Percentiles rank a stretch among this genome's conserved stretches.
Conservation (phyloP, 2,797 vertebrate species). For the Rhodeus uyekii region DNA sequence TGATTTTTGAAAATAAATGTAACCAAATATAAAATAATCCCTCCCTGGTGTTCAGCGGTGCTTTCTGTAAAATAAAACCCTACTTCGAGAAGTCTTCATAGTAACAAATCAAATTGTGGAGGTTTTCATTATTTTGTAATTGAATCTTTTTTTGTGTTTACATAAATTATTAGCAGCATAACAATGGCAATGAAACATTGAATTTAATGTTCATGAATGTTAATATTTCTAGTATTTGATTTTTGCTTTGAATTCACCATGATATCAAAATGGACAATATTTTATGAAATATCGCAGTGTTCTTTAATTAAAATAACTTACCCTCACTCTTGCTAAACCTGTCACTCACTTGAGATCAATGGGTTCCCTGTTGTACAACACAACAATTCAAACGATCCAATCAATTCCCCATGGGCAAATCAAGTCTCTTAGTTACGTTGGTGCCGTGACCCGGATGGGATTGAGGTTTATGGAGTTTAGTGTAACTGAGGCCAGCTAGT, state of each 20-base stretch:
- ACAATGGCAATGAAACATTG: neutral
- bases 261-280: neutral
- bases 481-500: no score
- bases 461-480: no score
- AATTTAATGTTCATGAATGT: neutral
- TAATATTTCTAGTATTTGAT: neutral
- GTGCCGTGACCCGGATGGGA: no score
- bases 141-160: no score
- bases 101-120: neutral
- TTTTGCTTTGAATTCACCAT: neutral
- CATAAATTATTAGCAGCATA: neutral
- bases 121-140: neutral
- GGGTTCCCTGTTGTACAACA: no score
- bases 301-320: neutral
- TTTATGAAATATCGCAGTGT: neutral
- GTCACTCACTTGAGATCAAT: neutral
- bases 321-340: neutral
- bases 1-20: constrained; percentile 8
- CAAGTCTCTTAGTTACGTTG: no score
- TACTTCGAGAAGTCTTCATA: neutral
- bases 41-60: constrained; percentile 8
- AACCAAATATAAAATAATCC: constrained; percentile 4
- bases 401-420: neutral
- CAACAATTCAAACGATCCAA: neutral
- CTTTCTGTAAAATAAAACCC: neutral